A percentile compares a stretch with the other conserved stretches of the same genome.
phyloP scores from a whole-genome alignment of 2,797 vertebrate genomes.

The Sebastes minor region DNA sequence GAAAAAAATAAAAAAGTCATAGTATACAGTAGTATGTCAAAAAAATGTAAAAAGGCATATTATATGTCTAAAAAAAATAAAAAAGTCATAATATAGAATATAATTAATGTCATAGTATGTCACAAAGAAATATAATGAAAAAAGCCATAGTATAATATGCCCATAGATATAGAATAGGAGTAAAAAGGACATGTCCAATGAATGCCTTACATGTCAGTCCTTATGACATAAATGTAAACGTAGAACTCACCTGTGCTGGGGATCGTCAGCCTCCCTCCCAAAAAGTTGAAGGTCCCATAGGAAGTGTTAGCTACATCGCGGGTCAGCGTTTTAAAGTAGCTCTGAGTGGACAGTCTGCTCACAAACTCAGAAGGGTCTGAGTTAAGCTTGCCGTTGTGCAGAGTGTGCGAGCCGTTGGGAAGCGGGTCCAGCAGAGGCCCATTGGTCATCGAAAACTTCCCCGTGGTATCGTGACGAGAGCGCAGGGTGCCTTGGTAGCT shows the following conservation, averaged over 20 bases:
- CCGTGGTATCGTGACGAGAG: constrained; percentile 88
- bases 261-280: constrained; percentile 94
- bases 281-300: constrained; percentile 97
- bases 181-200: too few relatives aligned
- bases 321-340: constrained; percentile 94
- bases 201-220: too few relatives aligned
- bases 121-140: background rate
- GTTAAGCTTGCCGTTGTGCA: constrained; percentile 92
- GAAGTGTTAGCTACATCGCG: constrained; percentile 92
- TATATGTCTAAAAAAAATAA: too few relatives aligned
- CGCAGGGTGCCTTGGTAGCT: constrained; percentile 97
- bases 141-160: background rate
- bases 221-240: background rate
- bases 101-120: background rate
- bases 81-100: too few relatives aligned
- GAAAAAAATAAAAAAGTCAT: too few relatives aligned
- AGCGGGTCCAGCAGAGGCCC: constrained; percentile 94
- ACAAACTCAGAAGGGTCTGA: constrained; percentile 89
- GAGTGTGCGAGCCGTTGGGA: constrained; percentile 90
- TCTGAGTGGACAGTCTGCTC: constrained; percentile 92
- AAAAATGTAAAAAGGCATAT: too few relatives aligned
- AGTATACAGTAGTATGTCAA: too few relatives aligned
- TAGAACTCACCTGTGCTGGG: constrained; percentile 90
- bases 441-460: constrained; percentile 93
- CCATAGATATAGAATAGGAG: background rate